phyloP scores from a whole-genome alignment of 2,797 vertebrate species.

The Kryptopterus vitreolus region DNA sequence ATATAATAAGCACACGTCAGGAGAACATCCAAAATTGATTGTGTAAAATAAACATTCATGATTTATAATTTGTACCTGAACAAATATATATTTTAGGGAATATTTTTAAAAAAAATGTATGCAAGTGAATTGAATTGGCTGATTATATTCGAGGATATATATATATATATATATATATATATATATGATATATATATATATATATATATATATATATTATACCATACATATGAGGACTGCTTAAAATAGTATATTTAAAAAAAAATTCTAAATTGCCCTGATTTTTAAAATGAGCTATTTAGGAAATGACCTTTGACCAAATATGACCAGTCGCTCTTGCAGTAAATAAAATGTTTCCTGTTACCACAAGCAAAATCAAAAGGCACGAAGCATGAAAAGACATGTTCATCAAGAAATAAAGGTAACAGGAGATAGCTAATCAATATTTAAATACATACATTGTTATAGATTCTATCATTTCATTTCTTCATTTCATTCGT shows the following conservation, averaged over 20 bases:
- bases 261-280: background rate
- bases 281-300: background rate
- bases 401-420: background rate
- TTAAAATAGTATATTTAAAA: background rate
- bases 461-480: background rate
- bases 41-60: background rate
- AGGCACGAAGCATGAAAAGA: background rate
- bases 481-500: too few species aligned
- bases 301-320: background rate
- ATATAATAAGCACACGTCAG: background rate
- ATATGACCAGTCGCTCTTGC: background rate
- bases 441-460: background rate
- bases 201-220: too few species aligned
- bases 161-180: too few species aligned
- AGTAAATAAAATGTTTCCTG: background rate
- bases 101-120: background rate
- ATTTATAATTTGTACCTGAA: background rate
- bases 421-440: background rate
- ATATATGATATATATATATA: too few species aligned
- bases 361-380: background rate
- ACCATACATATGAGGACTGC: background rate
- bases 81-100: background rate
- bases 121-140: background rate
- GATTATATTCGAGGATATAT: too few species aligned
- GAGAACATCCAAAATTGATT: background rate